A percentile compares a stretch with the other conserved stretches of the same genome.
Evolutionary conservation across 2,888 invertebrate genomes (phyloP).

Genomic region (Lochmaea crataegi): DNA sequence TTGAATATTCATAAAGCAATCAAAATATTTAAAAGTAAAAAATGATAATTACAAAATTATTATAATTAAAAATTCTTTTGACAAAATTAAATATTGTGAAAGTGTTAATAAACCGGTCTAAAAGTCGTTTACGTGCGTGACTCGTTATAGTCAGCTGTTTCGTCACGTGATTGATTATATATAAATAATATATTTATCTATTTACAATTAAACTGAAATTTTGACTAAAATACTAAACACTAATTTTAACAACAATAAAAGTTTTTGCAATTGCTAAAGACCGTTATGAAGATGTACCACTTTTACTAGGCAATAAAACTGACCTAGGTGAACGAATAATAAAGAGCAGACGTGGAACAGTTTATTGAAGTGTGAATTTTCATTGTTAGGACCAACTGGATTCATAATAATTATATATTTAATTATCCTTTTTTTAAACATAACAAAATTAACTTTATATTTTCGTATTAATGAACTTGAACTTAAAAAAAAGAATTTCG

Average conservation of each 20-base stretch:
- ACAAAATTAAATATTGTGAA: conserved; percentile 7
- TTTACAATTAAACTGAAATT: not conserved
- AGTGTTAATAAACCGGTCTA: conserved; percentile 23
- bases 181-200: conserved; percentile 13
- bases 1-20: not conserved
- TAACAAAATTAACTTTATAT: not conserved
- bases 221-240: not conserved
- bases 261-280: conserved; percentile 11
- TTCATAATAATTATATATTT: not conserved
- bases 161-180: conserved; percentile 55
- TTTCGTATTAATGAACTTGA: conserved; percentile 30
- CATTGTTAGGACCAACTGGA: not conserved
- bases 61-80: not conserved
- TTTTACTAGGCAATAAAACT: conserved; percentile 66
- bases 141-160: conserved; percentile 62
- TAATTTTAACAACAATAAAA: conserved; percentile 12
- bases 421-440: too few species aligned
- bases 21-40: not conserved
- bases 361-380: not conserved
- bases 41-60: not conserved
- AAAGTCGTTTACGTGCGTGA: conserved; percentile 55
- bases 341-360: conserved; percentile 12
- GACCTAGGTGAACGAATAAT: conserved; percentile 57
- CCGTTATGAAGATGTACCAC: conserved; percentile 46
- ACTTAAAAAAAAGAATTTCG: conserved; percentile 16